Evolutionary conservation across 2,888 invertebrate species (phyloP), one percentile per base, ranked within the genome.

Genomic region (Papilio gigon): DNA sequence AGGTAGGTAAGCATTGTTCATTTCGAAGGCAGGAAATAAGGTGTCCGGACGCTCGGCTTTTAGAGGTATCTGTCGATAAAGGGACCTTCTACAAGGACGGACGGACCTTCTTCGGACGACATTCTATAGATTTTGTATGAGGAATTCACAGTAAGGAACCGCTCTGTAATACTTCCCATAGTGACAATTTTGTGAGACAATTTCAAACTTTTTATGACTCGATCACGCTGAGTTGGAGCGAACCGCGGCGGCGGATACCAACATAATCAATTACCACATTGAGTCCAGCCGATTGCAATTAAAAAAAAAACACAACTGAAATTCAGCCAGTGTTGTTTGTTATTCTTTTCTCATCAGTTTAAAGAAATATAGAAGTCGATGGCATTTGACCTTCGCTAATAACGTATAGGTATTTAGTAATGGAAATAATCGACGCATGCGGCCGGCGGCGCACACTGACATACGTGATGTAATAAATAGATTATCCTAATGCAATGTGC

Each of bases 381-480:
- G 53, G 33, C 50, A 50, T 30, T 60, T 61, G 37, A 67, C 61
- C 53, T 56, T 61, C 53, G 4, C 33, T 42, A 40, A 40, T 59
- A 14, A 22, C 35, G 37, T 17, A 17, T 22, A 53, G 53, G n/a
- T 53, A 27, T 27, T 27, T 53, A 14, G 27, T 53, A 27, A 27
- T 27, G n/a, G 53, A 25, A n/a, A 53, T 53, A 53, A 53, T 53
- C 27, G 53, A 27, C 4, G 25, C 3, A 14, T 30, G 17, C 53
- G 30, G 30, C 1, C 17, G 30, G n/a, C 22, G 17, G 30, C 17
- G 14, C 12, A 30, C 6, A 53, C 8, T 0, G 22, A 44, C 20
- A 50, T 12, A 25, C 22, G 50, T 56, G 30, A 30, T 56, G 27
- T 56, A 56, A 56, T 30, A 30, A 30, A 56, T 30, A 30, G 53